Percentiles rank a stretch among this genome's conserved stretches.
phyloP scores from a whole-genome alignment of 2,888 invertebrate genomes.

The Leuctra nigra region DNA sequence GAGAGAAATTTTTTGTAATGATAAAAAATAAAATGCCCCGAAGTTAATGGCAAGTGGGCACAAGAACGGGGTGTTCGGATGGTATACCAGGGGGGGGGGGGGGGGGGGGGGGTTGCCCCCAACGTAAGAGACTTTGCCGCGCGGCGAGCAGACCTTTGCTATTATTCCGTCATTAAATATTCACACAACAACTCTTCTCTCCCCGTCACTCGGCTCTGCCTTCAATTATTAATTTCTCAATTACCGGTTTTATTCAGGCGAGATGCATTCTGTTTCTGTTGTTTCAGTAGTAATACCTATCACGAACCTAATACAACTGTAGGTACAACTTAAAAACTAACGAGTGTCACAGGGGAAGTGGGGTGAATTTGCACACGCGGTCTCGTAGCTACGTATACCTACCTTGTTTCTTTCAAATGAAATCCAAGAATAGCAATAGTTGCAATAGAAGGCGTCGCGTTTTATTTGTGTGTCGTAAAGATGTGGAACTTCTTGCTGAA shows the following conservation, averaged over 20 bases:
- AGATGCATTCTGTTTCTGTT: too few relatives aligned
- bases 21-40: constrained; percentile 1
- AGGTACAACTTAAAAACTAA: too few relatives aligned
- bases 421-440: constrained; percentile 1
- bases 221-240: constrained; percentile 45
- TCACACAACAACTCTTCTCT: constrained; percentile 33
- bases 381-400: too few relatives aligned
- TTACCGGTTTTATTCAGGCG: constrained; percentile 42
- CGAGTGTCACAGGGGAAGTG: too few relatives aligned
- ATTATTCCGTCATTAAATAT: constrained; percentile 33
- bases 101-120: constrained; percentile 28
- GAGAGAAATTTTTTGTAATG: constrained; percentile 9
- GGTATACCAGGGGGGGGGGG: constrained; percentile 28
- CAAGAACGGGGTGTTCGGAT: constrained; percentile 26
- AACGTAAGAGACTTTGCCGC: constrained; percentile 33
- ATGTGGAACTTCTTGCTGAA: constrained; percentile 6
- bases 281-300: too few relatives aligned
- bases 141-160: constrained; percentile 34
- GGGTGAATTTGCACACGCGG: too few relatives aligned
- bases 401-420: not conserved
- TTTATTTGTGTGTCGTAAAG: constrained; percentile 12
- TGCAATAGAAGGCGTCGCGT: constrained; percentile 13
- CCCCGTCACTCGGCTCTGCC: constrained; percentile 36
- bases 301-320: too few relatives aligned
- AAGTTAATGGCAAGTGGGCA: constrained; percentile 5